phyloP scores from a whole-genome alignment of 2,888 invertebrate genomes.

The Nephrotoma guestfalica region DNA sequence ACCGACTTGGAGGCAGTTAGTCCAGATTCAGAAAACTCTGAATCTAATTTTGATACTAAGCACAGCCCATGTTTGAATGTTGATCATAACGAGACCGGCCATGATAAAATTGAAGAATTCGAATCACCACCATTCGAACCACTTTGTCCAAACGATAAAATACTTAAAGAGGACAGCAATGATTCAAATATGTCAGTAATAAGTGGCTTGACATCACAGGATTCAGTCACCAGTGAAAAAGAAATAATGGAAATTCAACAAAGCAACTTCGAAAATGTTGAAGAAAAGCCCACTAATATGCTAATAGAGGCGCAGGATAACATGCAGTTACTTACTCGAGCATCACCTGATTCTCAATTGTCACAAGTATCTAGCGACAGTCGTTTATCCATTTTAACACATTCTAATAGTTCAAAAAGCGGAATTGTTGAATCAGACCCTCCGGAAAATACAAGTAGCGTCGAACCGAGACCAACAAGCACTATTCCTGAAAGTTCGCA shows the following conservation, averaged over 20 bases:
- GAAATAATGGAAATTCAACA: conserved; percentile 3
- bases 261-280: conserved; percentile 19
- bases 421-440: background rate
- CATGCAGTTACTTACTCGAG: conserved; percentile 26
- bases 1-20: conserved; percentile 70
- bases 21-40: conserved; percentile 57
- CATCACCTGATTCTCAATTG: conserved; percentile 43
- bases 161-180: conserved; percentile 36
- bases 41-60: conserved; percentile 24
- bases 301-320: conserved; percentile 22
- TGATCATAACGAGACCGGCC: conserved; percentile 19
- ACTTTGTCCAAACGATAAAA: conserved; percentile 23
- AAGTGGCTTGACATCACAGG: conserved; percentile 28
- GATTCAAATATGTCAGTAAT: conserved; percentile 44
- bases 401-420: conserved; percentile 13
- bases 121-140: conserved; percentile 54
- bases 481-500: conserved; percentile 22
- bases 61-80: conserved; percentile 24
- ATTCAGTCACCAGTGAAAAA: conserved; percentile 18
- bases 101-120: conserved; percentile 41
- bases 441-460: background rate
- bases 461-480: background rate
- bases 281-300: conserved; percentile 26
- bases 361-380: conserved; percentile 48
- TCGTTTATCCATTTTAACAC: conserved; percentile 36